phyloP scores from a whole-genome alignment of 2,113 vertebrate genomes.

The Taurulus bubalis region DNA sequence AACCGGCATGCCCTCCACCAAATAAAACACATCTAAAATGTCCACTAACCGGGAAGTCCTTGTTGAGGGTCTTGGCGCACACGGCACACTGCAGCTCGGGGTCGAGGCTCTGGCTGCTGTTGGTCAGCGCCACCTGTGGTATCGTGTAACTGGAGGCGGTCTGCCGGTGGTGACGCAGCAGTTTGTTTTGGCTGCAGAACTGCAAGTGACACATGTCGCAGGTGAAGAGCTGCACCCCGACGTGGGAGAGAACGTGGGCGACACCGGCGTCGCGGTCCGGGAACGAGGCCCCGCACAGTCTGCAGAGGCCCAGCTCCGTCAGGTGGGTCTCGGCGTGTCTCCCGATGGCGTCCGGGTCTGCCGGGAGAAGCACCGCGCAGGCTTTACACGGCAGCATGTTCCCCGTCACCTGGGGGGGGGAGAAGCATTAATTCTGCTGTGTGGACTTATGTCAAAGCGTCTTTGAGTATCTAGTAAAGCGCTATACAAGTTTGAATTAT shows the following conservation, averaged over 20 bases:
- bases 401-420: conserved; percentile 34
- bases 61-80: conserved; percentile 88
- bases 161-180: conserved; percentile 90
- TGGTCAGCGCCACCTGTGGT: conserved; percentile 75
- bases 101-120: conserved; percentile 67
- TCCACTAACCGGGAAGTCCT: conserved; percentile 88
- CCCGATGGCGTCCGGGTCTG: conserved; percentile 88
- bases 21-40: not conserved
- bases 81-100: conserved; percentile 86
- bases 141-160: conserved; percentile 85
- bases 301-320: conserved; percentile 80
- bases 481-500: too few species aligned
- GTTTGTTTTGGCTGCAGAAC: conserved; percentile 92
- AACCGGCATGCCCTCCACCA: not conserved
- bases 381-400: conserved; percentile 88
- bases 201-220: conserved; percentile 95
- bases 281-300: conserved; percentile 91
- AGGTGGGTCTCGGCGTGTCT: conserved; percentile 90
- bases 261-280: conserved; percentile 86
- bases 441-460: rapidly evolving
- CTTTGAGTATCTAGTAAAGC: too few species aligned
- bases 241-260: conserved; percentile 90
- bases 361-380: conserved; percentile 87
- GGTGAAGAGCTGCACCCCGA: conserved; percentile 94
- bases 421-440: not conserved